phyloP scores from a whole-genome alignment of 2,113 vertebrate genomes.

The Chlorodrepanis virens region DNA sequence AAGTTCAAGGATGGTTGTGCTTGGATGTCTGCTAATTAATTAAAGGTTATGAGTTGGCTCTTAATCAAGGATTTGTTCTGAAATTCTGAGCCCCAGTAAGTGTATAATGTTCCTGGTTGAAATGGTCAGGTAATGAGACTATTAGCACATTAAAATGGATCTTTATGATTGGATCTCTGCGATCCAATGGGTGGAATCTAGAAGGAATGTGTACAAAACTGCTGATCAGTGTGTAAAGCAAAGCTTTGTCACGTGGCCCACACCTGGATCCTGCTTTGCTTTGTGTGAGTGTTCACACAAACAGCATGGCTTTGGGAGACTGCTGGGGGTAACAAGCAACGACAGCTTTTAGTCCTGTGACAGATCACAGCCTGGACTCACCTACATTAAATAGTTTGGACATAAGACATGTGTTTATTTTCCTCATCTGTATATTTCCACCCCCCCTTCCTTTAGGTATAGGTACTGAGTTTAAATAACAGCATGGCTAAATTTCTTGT shows the following conservation, averaged over 20 bases:
- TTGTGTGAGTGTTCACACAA: not conserved
- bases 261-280: not conserved
- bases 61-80: conserved; percentile 68
- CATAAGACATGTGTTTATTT: not conserved
- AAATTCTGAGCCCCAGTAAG: conserved; percentile 8
- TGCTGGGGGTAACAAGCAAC: not conserved
- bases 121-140: not conserved
- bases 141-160: not conserved
- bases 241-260: not conserved
- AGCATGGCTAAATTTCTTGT: not conserved
- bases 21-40: conserved; percentile 74
- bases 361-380: not conserved
- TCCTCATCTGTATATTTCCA: not conserved
- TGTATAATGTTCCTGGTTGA: not conserved
- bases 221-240: not conserved
- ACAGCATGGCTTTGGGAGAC: not conserved
- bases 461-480: not conserved
- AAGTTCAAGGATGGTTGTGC: conserved; percentile 75
- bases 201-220: not conserved
- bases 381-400: not conserved
- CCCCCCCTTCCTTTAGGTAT: not conserved
- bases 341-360: not conserved
- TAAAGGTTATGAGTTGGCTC: conserved; percentile 68
- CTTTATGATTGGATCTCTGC: not conserved
- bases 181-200: not conserved